phyloP scores from a whole-genome alignment of 2,888 invertebrate genomes.

The Acholoe squamosa region DNA sequence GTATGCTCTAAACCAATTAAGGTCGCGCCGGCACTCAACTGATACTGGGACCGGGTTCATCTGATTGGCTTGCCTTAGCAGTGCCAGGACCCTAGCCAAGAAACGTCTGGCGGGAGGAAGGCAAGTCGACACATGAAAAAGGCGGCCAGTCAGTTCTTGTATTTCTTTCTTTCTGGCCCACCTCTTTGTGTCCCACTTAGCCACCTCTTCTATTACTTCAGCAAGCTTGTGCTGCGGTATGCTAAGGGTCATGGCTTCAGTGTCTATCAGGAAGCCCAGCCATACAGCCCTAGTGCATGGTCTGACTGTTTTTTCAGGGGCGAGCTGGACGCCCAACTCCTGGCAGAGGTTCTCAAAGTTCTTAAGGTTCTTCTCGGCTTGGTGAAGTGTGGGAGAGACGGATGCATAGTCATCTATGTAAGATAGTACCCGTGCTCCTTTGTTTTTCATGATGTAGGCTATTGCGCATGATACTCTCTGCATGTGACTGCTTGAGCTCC shows the following conservation, averaged over 20 bases:
- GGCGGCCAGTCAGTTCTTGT: background rate
- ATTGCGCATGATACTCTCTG: background rate
- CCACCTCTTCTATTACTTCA: background rate
- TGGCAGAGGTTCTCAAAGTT: background rate
- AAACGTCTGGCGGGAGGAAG: background rate
- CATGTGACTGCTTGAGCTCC: background rate
- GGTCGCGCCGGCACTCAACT: background rate
- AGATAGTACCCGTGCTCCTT: background rate
- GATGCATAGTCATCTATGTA: background rate
- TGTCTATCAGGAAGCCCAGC: background rate
- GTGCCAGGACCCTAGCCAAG: background rate
- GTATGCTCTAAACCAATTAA: background rate
- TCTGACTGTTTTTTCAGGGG: background rate
- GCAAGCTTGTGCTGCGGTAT: background rate
- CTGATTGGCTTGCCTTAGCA: background rate
- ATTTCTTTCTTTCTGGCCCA: background rate
- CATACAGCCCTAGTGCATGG: background rate
- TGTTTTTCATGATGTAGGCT: background rate
- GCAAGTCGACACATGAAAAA: background rate
- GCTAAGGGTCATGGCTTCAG: background rate
- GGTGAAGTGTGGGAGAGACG: background rate
- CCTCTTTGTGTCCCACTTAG: background rate
- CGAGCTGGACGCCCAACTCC: background rate
- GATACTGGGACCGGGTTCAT: background rate
- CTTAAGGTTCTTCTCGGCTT: background rate